Conservation (phyloP, 2,888 invertebrate species). For the Archaeoteleia sp. region DNA sequence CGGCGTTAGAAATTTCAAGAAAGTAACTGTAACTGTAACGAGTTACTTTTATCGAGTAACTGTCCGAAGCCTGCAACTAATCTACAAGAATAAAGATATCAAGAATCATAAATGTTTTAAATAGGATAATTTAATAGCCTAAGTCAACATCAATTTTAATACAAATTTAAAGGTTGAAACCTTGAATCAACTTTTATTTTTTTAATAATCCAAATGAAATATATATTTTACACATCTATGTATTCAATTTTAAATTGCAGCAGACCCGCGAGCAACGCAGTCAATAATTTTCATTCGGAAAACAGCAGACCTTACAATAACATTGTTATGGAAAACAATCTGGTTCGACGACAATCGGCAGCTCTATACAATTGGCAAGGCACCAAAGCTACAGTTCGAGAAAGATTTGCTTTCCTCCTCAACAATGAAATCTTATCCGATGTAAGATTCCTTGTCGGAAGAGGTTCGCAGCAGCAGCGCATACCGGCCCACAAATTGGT, state of each 20-base stretch:
- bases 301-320: constrained; percentile 57
- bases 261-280: constrained; percentile 67
- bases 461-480: constrained; percentile 80
- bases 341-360: constrained; percentile 51
- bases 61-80: too few species aligned
- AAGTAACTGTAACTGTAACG: too few species aligned
- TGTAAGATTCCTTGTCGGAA: constrained; percentile 87
- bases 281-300: constrained; percentile 61
- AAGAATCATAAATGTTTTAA: too few species aligned
- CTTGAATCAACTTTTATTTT: too few species aligned
- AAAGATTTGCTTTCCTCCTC: constrained; percentile 83
- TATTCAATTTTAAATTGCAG: constrained; percentile 54
- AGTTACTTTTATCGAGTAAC: too few species aligned
- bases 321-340: constrained; percentile 57
- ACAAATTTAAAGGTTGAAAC: too few species aligned
- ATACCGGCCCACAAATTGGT: constrained; percentile 89
- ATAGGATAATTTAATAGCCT: too few species aligned
- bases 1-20: too few species aligned
- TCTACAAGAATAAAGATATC: too few species aligned
- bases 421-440: constrained; percentile 82
- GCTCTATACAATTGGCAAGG: constrained; percentile 82
- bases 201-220: too few species aligned
- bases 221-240: too few species aligned
- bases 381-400: constrained; percentile 84
- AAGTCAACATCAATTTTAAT: too few species aligned